Evolutionary conservation across 2,113 vertebrate genomes (phyloP), one percentile per base, ranked within the genome.

Genomic region (Tor tambroides): DNA sequence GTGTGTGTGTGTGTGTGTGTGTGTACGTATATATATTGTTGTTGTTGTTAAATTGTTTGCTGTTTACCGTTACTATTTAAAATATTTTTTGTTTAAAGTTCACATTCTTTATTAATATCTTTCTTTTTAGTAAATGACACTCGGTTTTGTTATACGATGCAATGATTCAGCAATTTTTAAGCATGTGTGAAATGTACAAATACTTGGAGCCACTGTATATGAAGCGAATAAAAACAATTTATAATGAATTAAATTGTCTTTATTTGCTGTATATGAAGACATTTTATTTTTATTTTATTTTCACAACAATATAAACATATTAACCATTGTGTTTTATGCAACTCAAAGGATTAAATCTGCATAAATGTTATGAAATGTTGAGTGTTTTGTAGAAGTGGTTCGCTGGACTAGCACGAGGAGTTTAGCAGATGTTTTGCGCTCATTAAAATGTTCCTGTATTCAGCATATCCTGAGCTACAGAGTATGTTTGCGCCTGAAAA

Each of bases 351-450:
- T 17, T 7, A 2, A 41, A 51, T 32, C 17, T 5, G 46, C 15
- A 38, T 26, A 26, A 61, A 61, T 41, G 38, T 80, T 1, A 61
- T 41, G 78, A 61, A 80, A 80, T 41, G 54, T 56, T 35, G 65
- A 32, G 30, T 69, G 14, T 51, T 23, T 23, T 35, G 51, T 46
- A 46, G 80, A 82, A 67, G 80, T 46, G 86, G 88, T 92, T 87
- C 63, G 87, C 76, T 87, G 80, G 80, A 32, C 41, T 69, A 69
- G 17, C 80, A 51, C 87, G 63, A 88, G 85, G 75, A 56, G 51
- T 89, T 86, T 79, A 80, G 54, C 80, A 89, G 91, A 92, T 90
- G 91, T 92, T 91, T 88, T 89, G 83, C 32, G 85, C 80, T 85
- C 49, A 80, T 84, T 90, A 85, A 88, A 82, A 71, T 89, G n/a